A percentile compares a stretch with the other conserved stretches of the same genome.
Conservation (phyloP, 2,888 invertebrate species). For the Polyommatus iphigenia region DNA sequence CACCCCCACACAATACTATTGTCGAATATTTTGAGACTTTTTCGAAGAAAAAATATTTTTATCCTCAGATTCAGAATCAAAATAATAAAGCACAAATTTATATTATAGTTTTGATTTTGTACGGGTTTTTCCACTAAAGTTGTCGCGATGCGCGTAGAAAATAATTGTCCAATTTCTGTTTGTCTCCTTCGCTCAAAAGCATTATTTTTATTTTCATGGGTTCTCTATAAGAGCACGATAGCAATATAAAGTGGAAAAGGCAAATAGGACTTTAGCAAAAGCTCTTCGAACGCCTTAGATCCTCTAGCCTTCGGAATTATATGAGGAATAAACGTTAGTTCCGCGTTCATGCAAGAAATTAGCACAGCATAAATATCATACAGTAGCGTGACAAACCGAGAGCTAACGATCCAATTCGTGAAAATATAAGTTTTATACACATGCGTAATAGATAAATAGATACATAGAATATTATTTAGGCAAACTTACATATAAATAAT, state of each 20-base stretch:
- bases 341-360: conserved; percentile 13
- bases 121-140: neutral
- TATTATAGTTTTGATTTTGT: neutral
- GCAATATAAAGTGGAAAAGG: too few species aligned
- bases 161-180: neutral
- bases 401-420: too few species aligned
- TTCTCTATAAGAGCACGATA: too few species aligned
- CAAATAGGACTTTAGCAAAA: neutral
- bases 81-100: neutral
- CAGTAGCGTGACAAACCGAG: neutral
- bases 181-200: too few species aligned
- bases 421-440: too few species aligned
- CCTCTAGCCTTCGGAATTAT: neutral
- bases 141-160: too few species aligned
- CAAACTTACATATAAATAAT: too few species aligned
- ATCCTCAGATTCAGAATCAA: neutral
- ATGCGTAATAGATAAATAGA: too few species aligned
- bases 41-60: neutral
- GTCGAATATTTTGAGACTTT: conserved; percentile 9
- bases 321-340: conserved; percentile 3
- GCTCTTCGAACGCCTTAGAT: neutral
- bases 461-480: too few species aligned
- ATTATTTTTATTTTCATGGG: too few species aligned
- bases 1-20: conserved; percentile 39
- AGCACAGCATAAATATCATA: neutral